Evolutionary conservation across 2,113 vertebrate genomes (phyloP), one percentile per base, ranked within the genome.

Genomic region (Synodontis membranacea): DNA sequence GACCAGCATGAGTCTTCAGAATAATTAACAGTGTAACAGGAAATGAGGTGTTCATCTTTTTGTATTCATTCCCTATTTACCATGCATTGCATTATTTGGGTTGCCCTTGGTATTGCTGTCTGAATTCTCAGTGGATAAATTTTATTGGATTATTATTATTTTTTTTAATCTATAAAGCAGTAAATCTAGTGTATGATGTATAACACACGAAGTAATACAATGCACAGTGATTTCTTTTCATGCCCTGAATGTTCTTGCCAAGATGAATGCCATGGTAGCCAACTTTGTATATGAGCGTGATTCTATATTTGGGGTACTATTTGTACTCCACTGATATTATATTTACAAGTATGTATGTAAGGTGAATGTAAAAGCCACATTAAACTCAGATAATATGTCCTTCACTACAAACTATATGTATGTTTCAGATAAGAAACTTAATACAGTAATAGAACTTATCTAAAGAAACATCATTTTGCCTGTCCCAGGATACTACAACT

Each of bases 41-140:
- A 80, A 56, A 42, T 2, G 7, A 23, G 21, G 12, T 39, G 37
- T 80, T 58, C 44, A 2, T 28, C 17, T 58, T 28, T 64, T 34
- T 48, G 42, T 17, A 64, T 82, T 82, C 17, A 82, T 82, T 82
- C 42, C 52, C n/a, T 48, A n/a, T 31, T 64, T 82, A 56, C 50
- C 19, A 56, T 25, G 8, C 25, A 80, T 14, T 54, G 50, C 50
- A 80, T 56, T 54, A 56, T 80, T 76, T 80, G 10, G 31, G 19
- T 52, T 80, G 50, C 76, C 19, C 31, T 37, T 80, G n/a, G n/a
- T n/a, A n/a, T 56, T 34, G 34, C 10, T 50, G 10, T 56, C 19
- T 80, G 50, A 79, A 54, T 37, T 80, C 76, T 56, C 9, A 37
- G 34, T 79, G 50, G 46, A 52, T 44, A 75, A 48, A 75, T 75